Percentiles rank a stretch among this genome's conserved stretches.
Evolutionary conservation across 2,113 vertebrate species (phyloP).

Genomic region (Corydoras sp.): DNA sequence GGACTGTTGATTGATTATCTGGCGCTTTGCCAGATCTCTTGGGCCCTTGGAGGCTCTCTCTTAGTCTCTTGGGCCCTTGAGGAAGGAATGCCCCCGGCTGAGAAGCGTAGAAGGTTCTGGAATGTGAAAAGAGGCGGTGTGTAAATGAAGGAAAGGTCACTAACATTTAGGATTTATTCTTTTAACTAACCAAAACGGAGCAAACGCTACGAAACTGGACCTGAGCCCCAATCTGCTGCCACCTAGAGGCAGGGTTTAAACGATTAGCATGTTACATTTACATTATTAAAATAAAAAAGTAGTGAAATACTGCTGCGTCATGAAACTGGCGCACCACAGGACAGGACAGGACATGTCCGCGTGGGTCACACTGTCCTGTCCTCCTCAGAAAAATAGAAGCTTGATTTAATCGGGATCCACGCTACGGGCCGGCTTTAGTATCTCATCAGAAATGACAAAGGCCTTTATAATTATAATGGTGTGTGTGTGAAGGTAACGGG

Average conservation of each 20-base stretch:
- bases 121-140: background rate
- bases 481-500: too few species aligned
- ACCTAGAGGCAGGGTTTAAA: too few species aligned
- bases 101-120: background rate
- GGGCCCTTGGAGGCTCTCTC: too few species aligned
- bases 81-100: too few species aligned
- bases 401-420: background rate
- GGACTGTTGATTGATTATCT: background rate
- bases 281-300: too few species aligned
- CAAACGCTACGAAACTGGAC: slow-evolving; percentile 6
- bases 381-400: too few species aligned
- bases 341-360: too few species aligned
- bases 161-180: background rate
- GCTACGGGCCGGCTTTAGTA: background rate
- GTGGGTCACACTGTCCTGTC: too few species aligned
- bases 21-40: too few species aligned
- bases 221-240: background rate
- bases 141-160: background rate
- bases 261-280: too few species aligned
- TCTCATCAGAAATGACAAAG: background rate
- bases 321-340: too few species aligned
- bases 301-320: background rate
- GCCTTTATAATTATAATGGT: background rate
- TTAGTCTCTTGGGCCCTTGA: too few species aligned
- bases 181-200: background rate